These are phyloP conservation scores for Dione vanillae DNA, from an alignment of 2,888 invertebrate species.

Conservation along the genomic window DNA sequence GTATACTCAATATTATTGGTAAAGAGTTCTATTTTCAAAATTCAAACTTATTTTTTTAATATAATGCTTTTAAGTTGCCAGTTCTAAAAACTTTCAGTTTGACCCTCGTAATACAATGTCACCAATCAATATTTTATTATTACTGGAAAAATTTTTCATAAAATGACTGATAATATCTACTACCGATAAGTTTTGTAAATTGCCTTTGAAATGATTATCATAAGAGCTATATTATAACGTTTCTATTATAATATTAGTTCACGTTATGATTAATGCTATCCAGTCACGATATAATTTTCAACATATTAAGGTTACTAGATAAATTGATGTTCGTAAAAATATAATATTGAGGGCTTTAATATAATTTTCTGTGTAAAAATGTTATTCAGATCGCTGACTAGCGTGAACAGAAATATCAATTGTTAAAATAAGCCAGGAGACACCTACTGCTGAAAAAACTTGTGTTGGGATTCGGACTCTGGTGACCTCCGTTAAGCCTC, in stretches of 20 bases:
- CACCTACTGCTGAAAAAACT: too few species aligned
- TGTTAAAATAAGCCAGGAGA: too few species aligned
- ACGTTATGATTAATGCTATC: slow-evolving; percentile 45
- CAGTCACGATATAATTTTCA: slow-evolving; percentile 49
- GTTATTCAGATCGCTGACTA: background rate
- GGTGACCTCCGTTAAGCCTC: too few species aligned
- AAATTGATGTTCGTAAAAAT: slow-evolving; percentile 19
- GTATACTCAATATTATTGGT: too few species aligned
- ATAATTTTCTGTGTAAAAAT: background rate
- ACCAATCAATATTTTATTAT: too few species aligned
- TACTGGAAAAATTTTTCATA: too few species aligned
- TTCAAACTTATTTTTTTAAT: too few species aligned
- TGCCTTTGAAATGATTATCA: slow-evolving; percentile 23
- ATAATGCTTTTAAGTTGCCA: too few species aligned
- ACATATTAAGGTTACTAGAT: slow-evolving; percentile 37
- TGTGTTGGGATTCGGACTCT: too few species aligned
- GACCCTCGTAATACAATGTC: too few species aligned
- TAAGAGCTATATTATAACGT: slow-evolving; percentile 28
- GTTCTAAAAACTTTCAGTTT: too few species aligned
- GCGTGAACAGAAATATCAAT: background rate
- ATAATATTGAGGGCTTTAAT: slow-evolving; percentile 12
- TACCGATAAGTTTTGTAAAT: slow-evolving; percentile 15
- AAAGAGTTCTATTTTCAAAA: too few species aligned
- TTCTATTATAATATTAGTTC: slow-evolving; percentile 36
- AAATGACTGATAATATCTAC: background rate